These are phyloP conservation scores for Megaceryle maxima DNA, from an alignment of 2,113 vertebrate species.

Conservation along the genomic window DNA sequence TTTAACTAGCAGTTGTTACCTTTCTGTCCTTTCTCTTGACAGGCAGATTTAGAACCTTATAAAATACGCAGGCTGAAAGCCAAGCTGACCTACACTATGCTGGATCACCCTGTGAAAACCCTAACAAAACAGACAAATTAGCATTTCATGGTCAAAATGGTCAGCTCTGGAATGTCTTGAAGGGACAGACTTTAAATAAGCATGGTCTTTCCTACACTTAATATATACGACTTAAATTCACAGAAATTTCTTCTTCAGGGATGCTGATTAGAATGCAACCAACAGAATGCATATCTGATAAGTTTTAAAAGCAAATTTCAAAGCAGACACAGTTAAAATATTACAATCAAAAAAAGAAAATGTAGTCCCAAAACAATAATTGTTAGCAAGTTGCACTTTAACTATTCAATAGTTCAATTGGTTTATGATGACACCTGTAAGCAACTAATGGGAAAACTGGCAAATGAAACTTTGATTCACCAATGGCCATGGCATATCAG, in stretches of 20 bases:
- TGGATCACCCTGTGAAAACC: background rate
- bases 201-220: background rate
- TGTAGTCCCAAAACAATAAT: background rate
- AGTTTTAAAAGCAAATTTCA: background rate
- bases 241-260: background rate
- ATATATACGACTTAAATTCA: background rate
- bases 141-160: constrained; percentile 13
- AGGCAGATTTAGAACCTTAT: constrained; percentile 62
- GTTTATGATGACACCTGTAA: background rate
- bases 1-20: constrained; percentile 73
- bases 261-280: background rate
- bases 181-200: background rate
- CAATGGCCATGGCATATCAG: background rate
- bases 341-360: background rate
- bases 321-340: background rate
- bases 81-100: constrained; percentile 10
- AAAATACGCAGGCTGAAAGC: constrained; percentile 31
- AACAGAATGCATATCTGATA: background rate
- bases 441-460: background rate
- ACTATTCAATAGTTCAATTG: background rate
- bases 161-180: background rate
- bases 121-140: constrained; percentile 29
- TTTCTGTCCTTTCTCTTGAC: constrained; percentile 57
- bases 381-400: background rate
- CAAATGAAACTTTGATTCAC: background rate